Percentiles rank a stretch among this genome's conserved stretches.
Conservation (phyloP, 2,113 vertebrate species). For the Colinus virginianus region DNA sequence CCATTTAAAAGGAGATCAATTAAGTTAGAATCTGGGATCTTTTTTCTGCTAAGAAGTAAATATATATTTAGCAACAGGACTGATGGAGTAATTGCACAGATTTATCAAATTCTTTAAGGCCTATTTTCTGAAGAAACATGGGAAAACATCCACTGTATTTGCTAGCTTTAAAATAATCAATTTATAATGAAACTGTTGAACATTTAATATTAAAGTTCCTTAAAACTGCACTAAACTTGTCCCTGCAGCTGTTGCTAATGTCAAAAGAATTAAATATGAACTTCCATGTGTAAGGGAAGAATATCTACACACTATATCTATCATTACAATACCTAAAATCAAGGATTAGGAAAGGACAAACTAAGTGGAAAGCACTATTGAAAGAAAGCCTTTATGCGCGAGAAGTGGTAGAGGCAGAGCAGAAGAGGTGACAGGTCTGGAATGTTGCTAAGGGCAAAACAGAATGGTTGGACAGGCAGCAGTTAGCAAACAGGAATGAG, state of each 20-base stretch:
- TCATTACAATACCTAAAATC: not conserved
- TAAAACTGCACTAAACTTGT: not conserved
- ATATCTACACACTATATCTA: no score
- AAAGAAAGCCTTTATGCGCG: not conserved
- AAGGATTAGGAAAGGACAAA: not conserved
- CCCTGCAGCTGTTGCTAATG: conserved; percentile 4
- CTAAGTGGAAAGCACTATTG: not conserved
- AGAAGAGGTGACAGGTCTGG: not conserved
- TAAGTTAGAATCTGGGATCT: not conserved
- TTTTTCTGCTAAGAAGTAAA: not conserved
- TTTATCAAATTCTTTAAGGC: not conserved
- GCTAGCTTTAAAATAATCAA: not conserved
- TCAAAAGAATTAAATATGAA: not conserved
- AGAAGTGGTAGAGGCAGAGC: not conserved
- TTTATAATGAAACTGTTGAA: not conserved
- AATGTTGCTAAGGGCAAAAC: not conserved
- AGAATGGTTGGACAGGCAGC: not conserved
- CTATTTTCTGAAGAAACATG: not conserved
- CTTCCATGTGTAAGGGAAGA: not conserved
- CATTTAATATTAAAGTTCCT: not conserved
- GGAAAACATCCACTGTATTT: not conserved
- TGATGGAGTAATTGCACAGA: not conserved
- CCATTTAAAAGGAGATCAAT: not conserved
- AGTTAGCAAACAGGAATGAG: not conserved
- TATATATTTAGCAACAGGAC: not conserved